Evolutionary conservation across 2,888 invertebrate species (phyloP).

Genomic region (Diploptera punctata): DNA sequence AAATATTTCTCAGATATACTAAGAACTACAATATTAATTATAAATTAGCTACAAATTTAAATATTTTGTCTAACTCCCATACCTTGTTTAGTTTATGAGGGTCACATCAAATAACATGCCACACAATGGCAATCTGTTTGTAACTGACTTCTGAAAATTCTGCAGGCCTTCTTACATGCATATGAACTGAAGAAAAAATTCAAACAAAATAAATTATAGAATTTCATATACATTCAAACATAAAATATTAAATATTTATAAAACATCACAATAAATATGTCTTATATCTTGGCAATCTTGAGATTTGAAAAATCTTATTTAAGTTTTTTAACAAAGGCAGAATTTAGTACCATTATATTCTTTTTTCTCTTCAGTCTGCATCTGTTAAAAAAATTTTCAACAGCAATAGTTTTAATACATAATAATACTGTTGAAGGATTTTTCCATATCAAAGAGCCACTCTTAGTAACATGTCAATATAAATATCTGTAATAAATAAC

Average conservation of each 20-base stretch:
- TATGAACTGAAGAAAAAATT: not conserved
- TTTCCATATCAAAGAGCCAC: not conserved
- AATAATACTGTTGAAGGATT: no score
- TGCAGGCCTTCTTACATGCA: not conserved
- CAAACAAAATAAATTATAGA: not conserved
- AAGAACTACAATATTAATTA: no score
- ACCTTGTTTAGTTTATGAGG: no score
- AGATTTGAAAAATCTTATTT: not conserved
- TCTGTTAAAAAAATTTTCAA: not conserved
- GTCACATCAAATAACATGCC: no score
- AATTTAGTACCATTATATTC: not conserved
- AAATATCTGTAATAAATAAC: slow-evolving; percentile 28
- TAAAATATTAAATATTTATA: not conserved
- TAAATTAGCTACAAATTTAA: no score
- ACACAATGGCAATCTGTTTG: no score
- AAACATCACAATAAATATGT: slow-evolving; percentile 10
- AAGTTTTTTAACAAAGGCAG: not conserved
- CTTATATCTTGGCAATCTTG: not conserved
- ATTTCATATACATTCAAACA: slow-evolving; percentile 1
- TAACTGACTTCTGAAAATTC: no score
- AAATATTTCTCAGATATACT: no score
- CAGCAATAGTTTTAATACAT: no score
- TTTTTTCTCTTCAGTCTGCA: not conserved
- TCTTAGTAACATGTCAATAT: slow-evolving; percentile 23
- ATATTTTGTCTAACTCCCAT: no score